Base-by-base conservation (phyloP, 2,888 invertebrate species). In the Sphaerophoria taeniata region DNA sequence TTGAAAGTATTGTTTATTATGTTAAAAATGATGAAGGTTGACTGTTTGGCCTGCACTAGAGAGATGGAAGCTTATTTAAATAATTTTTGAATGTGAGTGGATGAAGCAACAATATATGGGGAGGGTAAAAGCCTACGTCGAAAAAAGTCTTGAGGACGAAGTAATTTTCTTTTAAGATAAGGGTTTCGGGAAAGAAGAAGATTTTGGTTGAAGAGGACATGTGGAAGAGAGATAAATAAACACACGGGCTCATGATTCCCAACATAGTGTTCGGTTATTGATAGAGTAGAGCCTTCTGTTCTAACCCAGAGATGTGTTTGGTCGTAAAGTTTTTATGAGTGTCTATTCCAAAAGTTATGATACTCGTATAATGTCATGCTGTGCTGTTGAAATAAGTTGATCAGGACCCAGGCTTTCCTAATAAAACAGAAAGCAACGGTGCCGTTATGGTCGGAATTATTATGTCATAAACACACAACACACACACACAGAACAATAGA, bases 361-460 rank as follows among this genome's bases (percentile, higher is more conserved):
- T 39, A 39, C 9, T 7, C 39, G 4, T 39, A 16, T 56, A 3
- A 36, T 58, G 39, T 9, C 58, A 24, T 24, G 24, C 24, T 24
- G 24, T 24, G 1, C 24, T 55, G 67, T 6, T 43, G 16, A 6
- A 58, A 58, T 16, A 72, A 61, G 60, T 53, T 53, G 69, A 80
- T 69, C 51, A 69, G 76, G 67, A 80, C 61, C 80, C 75, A 69
- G 71, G 36, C 56, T 39, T 39, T 3, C 61, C 55, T 76, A 81
- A 85, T 85, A 76, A 81, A 85, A 85, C 76, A 81, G 24, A 24
- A 24, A 24, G 24, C 24, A 77, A 63, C 49, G 76, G 76, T 73
- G 76, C 56, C 76, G 67, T 85, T 72, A 81, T 81, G 73, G 70
- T 49, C 70, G 76, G 58, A 45, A 73, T 77, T 73, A 81, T 81